Evolutionary conservation across 2,113 vertebrate species (phyloP).

Genomic region (Eurystomus gularis): DNA sequence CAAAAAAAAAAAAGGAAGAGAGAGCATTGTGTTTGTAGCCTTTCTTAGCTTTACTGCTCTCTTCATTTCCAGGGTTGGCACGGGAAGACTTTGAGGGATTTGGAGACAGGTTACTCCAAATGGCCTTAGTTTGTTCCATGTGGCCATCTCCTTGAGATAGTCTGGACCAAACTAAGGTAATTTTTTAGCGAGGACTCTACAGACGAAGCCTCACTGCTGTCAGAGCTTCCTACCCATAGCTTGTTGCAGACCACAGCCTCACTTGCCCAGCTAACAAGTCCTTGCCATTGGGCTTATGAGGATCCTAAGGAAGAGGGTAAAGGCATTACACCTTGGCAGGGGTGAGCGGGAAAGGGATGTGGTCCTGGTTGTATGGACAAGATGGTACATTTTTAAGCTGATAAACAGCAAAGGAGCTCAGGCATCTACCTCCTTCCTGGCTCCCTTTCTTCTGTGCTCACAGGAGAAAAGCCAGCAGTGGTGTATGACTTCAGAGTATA

Average conservation of each 20-base stretch:
- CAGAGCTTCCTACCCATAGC: neutral
- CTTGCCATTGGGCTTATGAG: accelerated
- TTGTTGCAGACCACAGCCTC: neutral
- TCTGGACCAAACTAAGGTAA: neutral
- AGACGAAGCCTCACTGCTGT: neutral
- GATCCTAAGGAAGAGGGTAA: neutral
- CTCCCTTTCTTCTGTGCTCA: neutral
- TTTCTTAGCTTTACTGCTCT: neutral
- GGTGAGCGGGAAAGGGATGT: neutral
- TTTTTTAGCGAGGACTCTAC: neutral
- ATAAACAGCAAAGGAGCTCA: neutral
- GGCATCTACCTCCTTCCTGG: neutral
- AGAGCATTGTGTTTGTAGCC: neutral
- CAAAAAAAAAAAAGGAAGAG: no score
- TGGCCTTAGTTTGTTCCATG: neutral
- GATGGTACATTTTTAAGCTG: neutral
- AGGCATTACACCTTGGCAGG: neutral
- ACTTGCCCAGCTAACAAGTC: neutral
- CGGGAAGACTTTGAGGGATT: neutral
- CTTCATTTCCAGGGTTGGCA: neutral
- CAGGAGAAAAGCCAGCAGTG: neutral
- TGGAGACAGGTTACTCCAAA: neutral
- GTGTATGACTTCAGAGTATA: neutral
- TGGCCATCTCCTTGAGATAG: neutral
- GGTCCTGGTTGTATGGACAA: neutral